phyloP scores from a whole-genome alignment of 2,888 invertebrate species.

The Tipula confusa region DNA sequence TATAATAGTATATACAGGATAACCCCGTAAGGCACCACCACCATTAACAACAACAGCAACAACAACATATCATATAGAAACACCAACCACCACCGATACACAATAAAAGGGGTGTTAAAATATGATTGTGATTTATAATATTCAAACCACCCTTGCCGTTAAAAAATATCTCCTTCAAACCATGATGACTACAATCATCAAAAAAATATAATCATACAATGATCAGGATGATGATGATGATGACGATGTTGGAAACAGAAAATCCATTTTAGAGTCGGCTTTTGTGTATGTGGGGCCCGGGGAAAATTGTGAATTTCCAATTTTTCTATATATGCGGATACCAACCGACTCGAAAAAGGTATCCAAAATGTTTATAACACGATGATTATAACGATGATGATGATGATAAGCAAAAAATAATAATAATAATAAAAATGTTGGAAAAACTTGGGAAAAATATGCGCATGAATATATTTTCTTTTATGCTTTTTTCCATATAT shows the following conservation, averaged over 20 bases:
- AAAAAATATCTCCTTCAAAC: not conserved
- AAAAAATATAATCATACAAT: not conserved
- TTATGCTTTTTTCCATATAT: constrained; percentile 27
- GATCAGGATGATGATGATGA: not conserved
- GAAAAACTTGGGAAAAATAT: constrained; percentile 26
- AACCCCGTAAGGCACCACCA: not conserved
- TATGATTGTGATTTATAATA: constrained; percentile 25
- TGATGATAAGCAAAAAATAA: constrained; percentile 14
- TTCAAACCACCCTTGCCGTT: not conserved
- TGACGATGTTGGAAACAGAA: not conserved
- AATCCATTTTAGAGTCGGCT: not conserved
- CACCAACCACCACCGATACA: not conserved
- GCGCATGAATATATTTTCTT: constrained; percentile 30
- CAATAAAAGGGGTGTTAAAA: constrained; percentile 14
- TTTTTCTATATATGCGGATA: not conserved
- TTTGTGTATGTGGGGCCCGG: not conserved
- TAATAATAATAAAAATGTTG: not conserved
- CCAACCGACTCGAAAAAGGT: not conserved
- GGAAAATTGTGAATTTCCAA: not conserved
- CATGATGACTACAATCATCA: not conserved
- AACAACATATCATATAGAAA: not conserved
- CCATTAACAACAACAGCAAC: not conserved
- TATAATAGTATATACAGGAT: no score
- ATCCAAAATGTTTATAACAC: not conserved
- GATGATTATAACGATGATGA: not conserved